Conservation (phyloP, 2,113 vertebrate genomes). For the Patagioenas fasciata region DNA sequence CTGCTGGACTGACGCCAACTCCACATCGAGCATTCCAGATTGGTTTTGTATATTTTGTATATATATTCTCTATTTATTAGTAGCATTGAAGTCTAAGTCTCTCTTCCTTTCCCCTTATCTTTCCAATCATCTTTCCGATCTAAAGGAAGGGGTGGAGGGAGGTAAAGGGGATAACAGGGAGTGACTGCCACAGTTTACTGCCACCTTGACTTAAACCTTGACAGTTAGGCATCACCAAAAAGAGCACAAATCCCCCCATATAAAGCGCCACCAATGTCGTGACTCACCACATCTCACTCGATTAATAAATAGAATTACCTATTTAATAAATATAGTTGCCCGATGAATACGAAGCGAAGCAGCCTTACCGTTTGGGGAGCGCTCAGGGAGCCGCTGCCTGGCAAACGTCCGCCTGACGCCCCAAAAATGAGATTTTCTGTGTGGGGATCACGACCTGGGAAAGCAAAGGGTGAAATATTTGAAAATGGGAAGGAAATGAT, state of each 20-base stretch:
- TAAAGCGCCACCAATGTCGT: not conserved
- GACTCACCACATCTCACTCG: not conserved
- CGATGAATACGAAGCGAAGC: not conserved
- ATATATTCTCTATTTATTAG: too few relatives aligned
- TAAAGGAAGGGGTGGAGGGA: too few relatives aligned
- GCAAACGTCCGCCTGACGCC: not conserved
- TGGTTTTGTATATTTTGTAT: too few relatives aligned
- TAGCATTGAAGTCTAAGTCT: too few relatives aligned
- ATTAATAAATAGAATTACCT: not conserved
- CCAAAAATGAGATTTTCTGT: not conserved
- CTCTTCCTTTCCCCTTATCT: too few relatives aligned
- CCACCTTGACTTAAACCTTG: too few relatives aligned
- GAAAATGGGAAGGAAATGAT: not conserved
- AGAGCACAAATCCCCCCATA: not conserved
- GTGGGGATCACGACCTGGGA: not conserved
- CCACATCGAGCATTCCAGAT: too few relatives aligned
- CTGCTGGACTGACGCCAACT: too few relatives aligned
- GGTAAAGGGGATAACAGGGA: too few relatives aligned
- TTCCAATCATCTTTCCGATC: too few relatives aligned
- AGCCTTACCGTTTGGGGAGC: constrained; percentile 65
- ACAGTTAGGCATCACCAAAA: not conserved
- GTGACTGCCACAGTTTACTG: too few relatives aligned
- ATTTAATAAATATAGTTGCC: not conserved
- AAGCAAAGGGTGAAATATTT: not conserved
- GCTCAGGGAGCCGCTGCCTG: constrained; percentile 31